A percentile compares a stretch with the other conserved stretches of the same genome.
These are phyloP conservation scores for Neoniphon sammara DNA, from an alignment of 2,797 vertebrate species.

Conservation along the genomic window DNA sequence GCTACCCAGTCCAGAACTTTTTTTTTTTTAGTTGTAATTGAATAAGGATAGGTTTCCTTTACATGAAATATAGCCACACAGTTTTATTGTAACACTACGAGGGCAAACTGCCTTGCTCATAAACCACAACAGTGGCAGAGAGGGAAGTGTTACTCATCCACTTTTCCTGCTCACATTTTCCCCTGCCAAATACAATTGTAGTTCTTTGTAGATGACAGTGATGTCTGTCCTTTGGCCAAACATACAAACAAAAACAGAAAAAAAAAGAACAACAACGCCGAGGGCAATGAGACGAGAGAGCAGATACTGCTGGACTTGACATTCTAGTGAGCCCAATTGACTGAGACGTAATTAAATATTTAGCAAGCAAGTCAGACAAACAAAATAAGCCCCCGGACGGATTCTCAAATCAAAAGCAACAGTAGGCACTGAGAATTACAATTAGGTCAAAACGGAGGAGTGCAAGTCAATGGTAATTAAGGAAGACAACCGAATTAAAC, in stretches of 20 bases:
- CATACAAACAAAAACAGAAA: slow-evolving; percentile 17
- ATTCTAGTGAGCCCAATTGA: slow-evolving; percentile 60
- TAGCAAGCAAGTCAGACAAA: slow-evolving; percentile 70
- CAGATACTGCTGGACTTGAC: slow-evolving; percentile 62
- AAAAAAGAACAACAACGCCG: slow-evolving; percentile 39
- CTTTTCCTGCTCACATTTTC: slow-evolving; percentile 32
- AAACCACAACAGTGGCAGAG: neutral
- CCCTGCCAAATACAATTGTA: slow-evolving; percentile 18
- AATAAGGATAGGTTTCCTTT: neutral
- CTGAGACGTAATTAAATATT: slow-evolving; percentile 73
- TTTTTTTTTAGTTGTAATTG: no score
- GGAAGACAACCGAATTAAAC: slow-evolving; percentile 68
- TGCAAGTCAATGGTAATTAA: slow-evolving; percentile 70
- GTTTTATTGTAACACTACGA: slow-evolving; percentile 19
- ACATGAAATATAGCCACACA: neutral
- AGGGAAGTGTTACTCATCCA: slow-evolving; percentile 26
- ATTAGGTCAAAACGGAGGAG: slow-evolving; percentile 66
- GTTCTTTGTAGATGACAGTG: slow-evolving; percentile 29
- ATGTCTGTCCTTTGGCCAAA: slow-evolving; percentile 31
- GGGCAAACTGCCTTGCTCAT: neutral
- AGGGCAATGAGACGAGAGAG: slow-evolving; percentile 41
- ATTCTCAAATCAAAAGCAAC: slow-evolving; percentile 73
- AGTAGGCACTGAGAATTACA: slow-evolving; percentile 63
- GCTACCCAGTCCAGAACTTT: no score
- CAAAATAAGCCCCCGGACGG: slow-evolving; percentile 68